Base-by-base conservation (phyloP, 2,888 invertebrate genomes). In the Nebria brevicollis region DNA sequence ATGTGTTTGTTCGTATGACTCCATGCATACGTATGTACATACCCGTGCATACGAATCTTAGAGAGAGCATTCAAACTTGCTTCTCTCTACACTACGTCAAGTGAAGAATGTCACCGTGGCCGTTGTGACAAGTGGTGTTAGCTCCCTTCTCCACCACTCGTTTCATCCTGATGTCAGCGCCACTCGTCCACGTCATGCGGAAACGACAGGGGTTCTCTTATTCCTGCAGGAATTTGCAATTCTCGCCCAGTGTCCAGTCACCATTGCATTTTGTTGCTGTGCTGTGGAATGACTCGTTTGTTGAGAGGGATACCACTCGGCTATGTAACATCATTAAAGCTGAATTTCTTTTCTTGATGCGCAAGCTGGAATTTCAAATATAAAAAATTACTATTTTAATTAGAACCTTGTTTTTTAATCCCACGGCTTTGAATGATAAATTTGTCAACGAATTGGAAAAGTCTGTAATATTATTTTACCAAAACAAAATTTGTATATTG, bases 171-270 rank as follows among this genome's bases (percentile, higher is more conserved):
- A 54, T 54, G 54, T 54, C 54, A 54, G 11, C 13, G 7, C 54
- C 54, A 54, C 54, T 8, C 54, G 54, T 13, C 8, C 70, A 11
- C 70, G 34, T 70, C 70, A 70, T 15, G 25, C 70, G 70, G 54
- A 54, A 70, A 70, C 26, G 70, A 70, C 70, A 25, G 26, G 11
- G 42, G 11, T 15, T 41, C 15, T 42, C 42, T 41, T 73, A 73
- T 73, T 73, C 42, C 73, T 41, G 42, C 15, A 41, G 73, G 73
- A 73, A 73, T 73, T 73, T 73, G 73, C 73, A 73, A 73, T 73
- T 73, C 73, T 73, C 73, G 73, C 73, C 68, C 42, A 73, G 73
- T 73, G 73, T 73, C 73, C 73, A 41, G 41, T 73, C 73, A 34
- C 73, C 15, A 73, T 73, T 3, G 54, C 13, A 54, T 54, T 54